Evolutionary conservation across 1,140 invertebrate species (phyloP).

Genomic region (Venustaconcha ellipsiformis): DNA sequence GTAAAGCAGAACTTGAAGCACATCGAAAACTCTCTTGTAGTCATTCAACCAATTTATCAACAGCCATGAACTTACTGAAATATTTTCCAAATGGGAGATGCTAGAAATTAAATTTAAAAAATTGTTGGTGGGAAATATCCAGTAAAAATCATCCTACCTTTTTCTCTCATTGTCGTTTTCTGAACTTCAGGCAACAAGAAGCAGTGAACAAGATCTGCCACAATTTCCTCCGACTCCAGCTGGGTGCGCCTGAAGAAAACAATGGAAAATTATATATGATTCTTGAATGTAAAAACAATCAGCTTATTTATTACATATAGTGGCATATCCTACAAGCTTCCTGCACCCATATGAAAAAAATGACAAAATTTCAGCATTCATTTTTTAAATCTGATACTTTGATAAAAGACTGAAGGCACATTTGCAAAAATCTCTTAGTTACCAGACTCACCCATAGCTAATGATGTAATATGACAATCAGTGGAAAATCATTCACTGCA

Average conservation of each 20-base stretch:
- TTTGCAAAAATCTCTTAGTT: too few species aligned
- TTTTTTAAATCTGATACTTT: too few species aligned
- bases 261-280: not conserved
- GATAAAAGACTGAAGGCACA: too few species aligned
- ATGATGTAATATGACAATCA: too few species aligned
- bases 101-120: not conserved
- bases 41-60: not conserved
- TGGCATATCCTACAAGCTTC: too few species aligned
- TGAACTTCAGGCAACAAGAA: slow-evolving; percentile 76
- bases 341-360: too few species aligned
- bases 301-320: too few species aligned
- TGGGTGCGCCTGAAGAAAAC: slow-evolving; percentile 61
- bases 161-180: slow-evolving; percentile 63
- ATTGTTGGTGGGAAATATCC: not conserved
- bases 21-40: not conserved
- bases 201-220: slow-evolving; percentile 75
- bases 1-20: not conserved
- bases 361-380: too few species aligned
- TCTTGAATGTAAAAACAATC: too few species aligned
- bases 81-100: not conserved
- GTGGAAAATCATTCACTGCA: too few species aligned
- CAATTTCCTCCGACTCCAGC: slow-evolving; percentile 74
- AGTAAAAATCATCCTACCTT: slow-evolving; percentile 46
- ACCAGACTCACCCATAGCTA: too few species aligned
- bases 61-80: not conserved